Percentiles rank a stretch among this genome's conserved stretches.
Conservation (phyloP, 2,797 vertebrate genomes). For the Gouania willdenowi region DNA sequence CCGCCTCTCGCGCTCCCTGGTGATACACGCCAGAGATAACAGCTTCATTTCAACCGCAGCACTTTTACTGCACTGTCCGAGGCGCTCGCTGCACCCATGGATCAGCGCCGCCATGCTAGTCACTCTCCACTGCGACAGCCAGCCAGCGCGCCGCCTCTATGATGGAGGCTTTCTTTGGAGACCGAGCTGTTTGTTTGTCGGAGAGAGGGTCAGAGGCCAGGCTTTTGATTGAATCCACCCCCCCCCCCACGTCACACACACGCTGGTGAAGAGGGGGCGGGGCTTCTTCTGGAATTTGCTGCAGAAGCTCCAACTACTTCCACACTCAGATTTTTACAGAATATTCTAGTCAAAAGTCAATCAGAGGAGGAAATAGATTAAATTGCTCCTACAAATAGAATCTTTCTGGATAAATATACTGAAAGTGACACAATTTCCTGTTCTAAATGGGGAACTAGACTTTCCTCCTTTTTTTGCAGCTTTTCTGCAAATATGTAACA, state of each 20-base stretch:
- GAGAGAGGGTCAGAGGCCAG: no score
- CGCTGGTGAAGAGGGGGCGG: slow-evolving; percentile 36
- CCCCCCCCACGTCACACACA: no score
- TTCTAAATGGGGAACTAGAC: no score
- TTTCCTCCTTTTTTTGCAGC: no score
- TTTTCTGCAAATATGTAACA: no score
- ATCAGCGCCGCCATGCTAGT: slow-evolving; percentile 64
- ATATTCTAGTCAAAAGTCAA: no score
- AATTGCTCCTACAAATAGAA: no score
- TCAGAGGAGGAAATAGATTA: background rate
- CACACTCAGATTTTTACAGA: no score
- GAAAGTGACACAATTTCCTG: no score
- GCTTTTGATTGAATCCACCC: slow-evolving; percentile 68
- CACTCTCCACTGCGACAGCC: slow-evolving; percentile 67
- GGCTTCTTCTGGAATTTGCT: slow-evolving; percentile 51
- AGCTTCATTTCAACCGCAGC: slow-evolving; percentile 71
- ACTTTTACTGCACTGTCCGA: slow-evolving; percentile 68
- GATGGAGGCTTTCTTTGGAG: slow-evolving; percentile 60
- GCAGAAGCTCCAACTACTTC: slow-evolving; percentile 59
- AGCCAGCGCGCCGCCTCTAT: slow-evolving; percentile 35
- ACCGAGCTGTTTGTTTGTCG: no score
- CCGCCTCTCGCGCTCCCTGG: slow-evolving; percentile 50
- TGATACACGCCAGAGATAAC: slow-evolving; percentile 71
- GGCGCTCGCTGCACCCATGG: slow-evolving; percentile 57
- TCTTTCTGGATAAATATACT: no score